A percentile compares a stretch with the other conserved stretches of the same genome.
Evolutionary conservation across 2,797 vertebrate genomes (phyloP).

Genomic region (Hafferia zeledoni): DNA sequence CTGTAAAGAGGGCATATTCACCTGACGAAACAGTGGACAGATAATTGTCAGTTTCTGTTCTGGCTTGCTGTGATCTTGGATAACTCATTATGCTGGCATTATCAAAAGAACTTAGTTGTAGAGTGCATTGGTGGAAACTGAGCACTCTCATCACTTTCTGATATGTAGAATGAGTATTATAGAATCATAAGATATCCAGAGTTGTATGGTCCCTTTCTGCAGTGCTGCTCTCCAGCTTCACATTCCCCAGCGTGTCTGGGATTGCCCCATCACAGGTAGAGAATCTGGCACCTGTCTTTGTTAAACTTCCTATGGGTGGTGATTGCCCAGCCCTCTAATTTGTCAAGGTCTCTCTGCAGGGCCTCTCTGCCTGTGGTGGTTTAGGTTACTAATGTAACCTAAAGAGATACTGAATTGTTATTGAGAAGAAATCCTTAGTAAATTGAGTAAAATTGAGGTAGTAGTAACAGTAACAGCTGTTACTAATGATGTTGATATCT

Average conservation of each 20-base stretch:
- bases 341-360: background rate
- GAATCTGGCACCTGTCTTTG: background rate
- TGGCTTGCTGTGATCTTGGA: background rate
- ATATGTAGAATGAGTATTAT: background rate
- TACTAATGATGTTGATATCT: background rate
- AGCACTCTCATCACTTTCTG: background rate
- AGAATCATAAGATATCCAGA: too few species aligned
- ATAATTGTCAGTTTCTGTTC: background rate
- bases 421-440: background rate
- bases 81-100: background rate
- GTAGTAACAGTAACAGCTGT: background rate
- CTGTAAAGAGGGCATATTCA: background rate
- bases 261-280: background rate
- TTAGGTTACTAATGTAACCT: background rate
- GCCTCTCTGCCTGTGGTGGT: background rate
- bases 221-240: background rate
- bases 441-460: background rate
- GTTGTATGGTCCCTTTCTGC: background rate
- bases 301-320: background rate
- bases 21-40: background rate
- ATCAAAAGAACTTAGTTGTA: background rate
- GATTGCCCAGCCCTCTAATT: background rate
- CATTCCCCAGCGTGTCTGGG: background rate
- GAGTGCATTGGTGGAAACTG: background rate
- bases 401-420: background rate